A percentile compares a stretch with the other conserved stretches of the same genome.
These are phyloP conservation scores for Neelides folsomi DNA, from an alignment of 2,888 invertebrate species.

Conservation along the genomic window DNA sequence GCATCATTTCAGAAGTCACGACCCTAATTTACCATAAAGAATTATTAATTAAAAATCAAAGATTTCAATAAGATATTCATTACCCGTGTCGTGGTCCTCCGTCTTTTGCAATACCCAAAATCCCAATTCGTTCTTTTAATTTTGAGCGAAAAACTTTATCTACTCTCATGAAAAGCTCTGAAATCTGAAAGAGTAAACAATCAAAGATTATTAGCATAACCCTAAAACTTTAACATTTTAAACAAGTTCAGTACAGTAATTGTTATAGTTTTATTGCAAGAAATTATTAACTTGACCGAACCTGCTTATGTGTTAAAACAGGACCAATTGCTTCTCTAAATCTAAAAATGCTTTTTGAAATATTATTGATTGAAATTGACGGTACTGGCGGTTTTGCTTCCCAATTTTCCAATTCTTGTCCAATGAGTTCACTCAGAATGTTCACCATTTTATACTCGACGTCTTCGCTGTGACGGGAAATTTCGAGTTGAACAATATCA, in stretches of 20 bases:
- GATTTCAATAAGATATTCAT: no score
- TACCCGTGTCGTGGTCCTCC: conserved; percentile 92
- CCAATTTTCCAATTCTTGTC: conserved; percentile 71
- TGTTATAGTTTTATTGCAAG: no score
- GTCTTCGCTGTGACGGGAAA: conserved; percentile 78
- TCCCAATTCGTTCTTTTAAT: conserved; percentile 65
- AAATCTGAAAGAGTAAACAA: conserved; percentile 42
- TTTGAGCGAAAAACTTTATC: conserved; percentile 76
- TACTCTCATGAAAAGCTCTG: conserved; percentile 58
- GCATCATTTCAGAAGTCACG: conserved; percentile 81
- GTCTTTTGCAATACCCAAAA: conserved; percentile 81
- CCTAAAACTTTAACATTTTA: neutral
- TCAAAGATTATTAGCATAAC: no score
- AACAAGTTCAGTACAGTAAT: no score
- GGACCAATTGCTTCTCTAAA: conserved; percentile 32
- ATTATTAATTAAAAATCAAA: no score
- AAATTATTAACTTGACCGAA: conserved; percentile 3
- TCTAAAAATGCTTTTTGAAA: conserved; percentile 45
- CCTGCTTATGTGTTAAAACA: conserved; percentile 28
- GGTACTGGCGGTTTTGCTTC: conserved; percentile 91
- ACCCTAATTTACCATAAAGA: conserved; percentile 39
- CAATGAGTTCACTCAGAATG: conserved; percentile 74
- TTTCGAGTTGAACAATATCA: conserved; percentile 61
- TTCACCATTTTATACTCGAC: conserved; percentile 79
- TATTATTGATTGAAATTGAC: conserved; percentile 72